Evolutionary conservation across 1,140 invertebrate species (phyloP), one percentile per base, ranked within the genome.

Genomic region (Leptonema lineaticorne): DNA sequence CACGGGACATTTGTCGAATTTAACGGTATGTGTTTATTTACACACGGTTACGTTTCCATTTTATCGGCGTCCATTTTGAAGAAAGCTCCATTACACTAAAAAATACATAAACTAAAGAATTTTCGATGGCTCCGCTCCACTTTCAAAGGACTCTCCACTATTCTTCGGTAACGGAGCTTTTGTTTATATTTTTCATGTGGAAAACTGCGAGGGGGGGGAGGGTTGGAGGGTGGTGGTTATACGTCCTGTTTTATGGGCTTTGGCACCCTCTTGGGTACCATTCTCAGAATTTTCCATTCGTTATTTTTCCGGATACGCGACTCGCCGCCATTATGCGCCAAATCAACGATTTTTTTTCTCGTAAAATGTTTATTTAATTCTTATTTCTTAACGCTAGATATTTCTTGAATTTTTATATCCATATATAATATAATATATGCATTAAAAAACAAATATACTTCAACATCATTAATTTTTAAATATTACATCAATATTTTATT

Each of bases 261-360:
- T n/a, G 20, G 50, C 9, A 24, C 20, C 24, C 24, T 26, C 50
- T 14, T 24, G 50, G 24, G 50, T n/a, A 53, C 50, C 20, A 53
- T 53, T 53, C 50, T 9, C 24, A 53, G 50, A 53, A 53, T 53
- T 53, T 53, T 53, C 50, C 50, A 53, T 53, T n/a, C 22, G 50
- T 24, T 53, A 24, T 24, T 53, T 53, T 53, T 53, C 24, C 11
- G 22, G 27, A 26, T 20, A 48, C 46, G 27, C 22, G 27, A 53
- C 20, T 53, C 50, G 24, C 18, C 50, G n/a, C 22, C 20, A 53
- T 53, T 53, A 53, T 24, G 18, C 50, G 50, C 27, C 50, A 26
- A 53, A 53, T 53, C 50, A 53, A 53, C 50, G 24, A 2, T 53
- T 8, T 20, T 11, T 9, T 53, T 53, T 53, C n/a, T 7, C 37